Percentiles rank a stretch among this genome's conserved stretches.
These are phyloP conservation scores for Periparus ater DNA, from an alignment of 2,797 vertebrate genomes.

Conservation along the genomic window DNA sequence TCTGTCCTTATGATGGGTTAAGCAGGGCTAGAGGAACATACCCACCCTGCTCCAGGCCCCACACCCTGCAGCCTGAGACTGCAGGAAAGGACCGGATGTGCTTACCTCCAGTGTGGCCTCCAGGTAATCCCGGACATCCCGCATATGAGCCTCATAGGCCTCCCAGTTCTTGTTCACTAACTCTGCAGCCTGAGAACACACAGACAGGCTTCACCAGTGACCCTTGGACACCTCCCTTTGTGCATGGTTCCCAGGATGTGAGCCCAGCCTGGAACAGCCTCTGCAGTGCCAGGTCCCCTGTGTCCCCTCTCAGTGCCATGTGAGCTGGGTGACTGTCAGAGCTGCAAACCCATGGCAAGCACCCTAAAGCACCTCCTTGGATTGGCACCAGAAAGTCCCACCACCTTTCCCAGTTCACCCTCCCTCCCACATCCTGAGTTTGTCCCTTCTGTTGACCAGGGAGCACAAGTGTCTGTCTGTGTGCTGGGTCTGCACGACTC, in stretches of 20 bases:
- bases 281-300: background rate
- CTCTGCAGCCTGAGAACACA: conserved; percentile 85
- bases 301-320: fast-evolving
- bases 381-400: background rate
- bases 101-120: conserved; percentile 86
- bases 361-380: background rate
- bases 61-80: background rate
- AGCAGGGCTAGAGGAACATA: background rate
- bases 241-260: fast-evolving
- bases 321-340: background rate
- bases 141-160: conserved; percentile 85
- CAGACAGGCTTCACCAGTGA: background rate
- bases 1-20: background rate
- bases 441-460: background rate
- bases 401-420: background rate
- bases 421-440: fast-evolving
- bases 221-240: background rate
- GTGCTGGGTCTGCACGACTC: background rate
- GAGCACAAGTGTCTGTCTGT: background rate
- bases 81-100: fast-evolving
- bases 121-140: conserved; percentile 82
- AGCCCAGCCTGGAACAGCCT: background rate
- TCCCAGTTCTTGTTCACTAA: conserved; percentile 84
- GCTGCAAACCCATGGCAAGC: background rate
- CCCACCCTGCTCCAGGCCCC: background rate